Evolutionary conservation across 2,113 vertebrate species (phyloP), one percentile per base, ranked within the genome.

Genomic region (Rhodinocichla rosea): DNA sequence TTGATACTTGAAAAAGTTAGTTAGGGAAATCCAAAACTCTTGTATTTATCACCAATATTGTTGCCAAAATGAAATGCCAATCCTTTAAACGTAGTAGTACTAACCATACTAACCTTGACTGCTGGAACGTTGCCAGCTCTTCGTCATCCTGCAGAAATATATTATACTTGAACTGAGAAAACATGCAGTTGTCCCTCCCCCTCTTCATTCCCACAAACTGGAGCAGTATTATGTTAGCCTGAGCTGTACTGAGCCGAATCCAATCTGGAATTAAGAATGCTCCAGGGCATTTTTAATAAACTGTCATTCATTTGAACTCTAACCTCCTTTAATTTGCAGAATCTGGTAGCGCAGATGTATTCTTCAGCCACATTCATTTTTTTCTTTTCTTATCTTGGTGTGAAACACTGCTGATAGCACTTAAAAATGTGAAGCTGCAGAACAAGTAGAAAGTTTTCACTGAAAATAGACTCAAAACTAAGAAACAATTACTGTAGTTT

Each of bases 281-380:
- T 96, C 77, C 81, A 50, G 69, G 80, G 88, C 84, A 71, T 92
- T 96, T 90, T 94, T 91, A 94, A 95, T 93, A 96, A 95, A 94
- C 83, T 90, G 79, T 90, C 90, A 91, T 55, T 95, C 95, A 87
- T 91, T 95, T 93, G 83, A 93, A 83, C 84, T 92, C 63, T 89
- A 92, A 83, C 68, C 68, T 52, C 24, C 50, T 92, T 91, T 94
- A 80, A 89, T 91, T 96, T 77, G 69, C 76, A 37, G 65, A 74
- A 55, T 94, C 94, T 95, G 82, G 91, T 85, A 83, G 75, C 1
- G 9, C 90, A 95, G 80, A 88, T 79, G 52, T 95, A 73, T 70
- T 11, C 71, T 84, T 84, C 93, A 91, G 86, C 32, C 22, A n/a
- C 42, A 6, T 55, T 84, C 0, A 53, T 44, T 91, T 97, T 83